A percentile compares a stretch with the other conserved stretches of the same genome.
phyloP scores from a whole-genome alignment of 2,888 invertebrate genomes.

The Cheilosia vulpina region DNA sequence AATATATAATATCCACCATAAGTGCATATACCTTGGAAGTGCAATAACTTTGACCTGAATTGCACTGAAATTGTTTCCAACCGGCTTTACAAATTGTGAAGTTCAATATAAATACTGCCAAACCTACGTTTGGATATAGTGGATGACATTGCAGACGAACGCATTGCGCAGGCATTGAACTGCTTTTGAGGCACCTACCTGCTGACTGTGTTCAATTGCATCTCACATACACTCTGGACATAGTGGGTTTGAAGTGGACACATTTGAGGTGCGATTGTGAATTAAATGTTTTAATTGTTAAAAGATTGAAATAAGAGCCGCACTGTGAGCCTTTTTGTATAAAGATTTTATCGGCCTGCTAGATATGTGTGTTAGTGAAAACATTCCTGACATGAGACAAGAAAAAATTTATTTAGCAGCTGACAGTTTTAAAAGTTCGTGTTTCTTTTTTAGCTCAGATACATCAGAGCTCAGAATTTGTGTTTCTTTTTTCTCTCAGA shows the following conservation, averaged over 20 bases:
- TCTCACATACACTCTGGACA: background rate
- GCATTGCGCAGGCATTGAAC: conserved; percentile 29
- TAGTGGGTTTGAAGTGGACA: conserved; percentile 6
- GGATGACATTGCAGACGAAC: conserved; percentile 11
- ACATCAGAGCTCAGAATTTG: too few species aligned
- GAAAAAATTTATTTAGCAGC: too few species aligned
- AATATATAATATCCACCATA: conserved; percentile 1
- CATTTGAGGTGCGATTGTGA: background rate
- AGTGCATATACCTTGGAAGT: conserved; percentile 18
- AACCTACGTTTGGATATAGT: conserved; percentile 17
- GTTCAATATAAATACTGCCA: conserved; percentile 33
- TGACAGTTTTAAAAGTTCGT: too few species aligned
- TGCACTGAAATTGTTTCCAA: conserved; percentile 38
- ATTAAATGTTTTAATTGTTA: background rate
- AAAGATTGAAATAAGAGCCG: background rate
- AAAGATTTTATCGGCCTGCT: too few species aligned
- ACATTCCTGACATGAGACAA: too few species aligned
- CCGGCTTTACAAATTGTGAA: conserved; percentile 29
- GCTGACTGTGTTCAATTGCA: conserved; percentile 9
- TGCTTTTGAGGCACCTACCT: conserved; percentile 9
- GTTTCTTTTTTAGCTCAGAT: too few species aligned
- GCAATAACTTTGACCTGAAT: conserved; percentile 63
- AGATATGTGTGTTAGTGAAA: too few species aligned
- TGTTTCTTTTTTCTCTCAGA: too few species aligned
- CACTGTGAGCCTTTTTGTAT: too few species aligned